These are phyloP conservation scores for Lamellibrachia luymesi DNA, from an alignment of 1,140 invertebrate genomes.

Conservation along the genomic window DNA sequence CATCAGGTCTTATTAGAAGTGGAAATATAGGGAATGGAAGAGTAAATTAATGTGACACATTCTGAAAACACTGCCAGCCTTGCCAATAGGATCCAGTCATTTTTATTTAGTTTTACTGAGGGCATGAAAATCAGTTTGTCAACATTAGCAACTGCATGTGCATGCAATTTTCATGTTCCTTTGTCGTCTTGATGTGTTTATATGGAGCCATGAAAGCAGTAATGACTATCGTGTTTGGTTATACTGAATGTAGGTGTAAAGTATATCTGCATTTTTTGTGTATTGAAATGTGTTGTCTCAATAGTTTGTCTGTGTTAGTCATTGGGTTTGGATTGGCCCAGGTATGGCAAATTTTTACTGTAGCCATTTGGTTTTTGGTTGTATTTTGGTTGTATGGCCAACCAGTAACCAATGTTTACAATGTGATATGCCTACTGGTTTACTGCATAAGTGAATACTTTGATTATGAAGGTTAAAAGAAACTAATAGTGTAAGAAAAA, in stretches of 20 bases:
- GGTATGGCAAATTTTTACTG: neutral
- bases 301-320: neutral
- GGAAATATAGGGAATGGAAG: neutral
- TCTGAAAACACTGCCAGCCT: neutral
- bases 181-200: neutral
- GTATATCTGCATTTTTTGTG: neutral
- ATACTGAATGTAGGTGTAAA: neutral
- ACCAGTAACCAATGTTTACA: neutral
- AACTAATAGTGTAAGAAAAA: neutral
- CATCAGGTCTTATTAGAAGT: neutral
- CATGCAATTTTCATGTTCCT: neutral
- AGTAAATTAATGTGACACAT: neutral
- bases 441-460: too few species aligned
- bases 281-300: neutral
- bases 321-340: neutral
- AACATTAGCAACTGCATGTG: neutral
- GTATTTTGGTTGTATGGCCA: neutral
- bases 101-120: neutral
- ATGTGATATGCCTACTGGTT: neutral
- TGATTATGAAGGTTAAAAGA: neutral
- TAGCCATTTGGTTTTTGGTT: neutral
- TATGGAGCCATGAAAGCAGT: neutral
- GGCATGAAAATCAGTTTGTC: neutral
- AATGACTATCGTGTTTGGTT: neutral
- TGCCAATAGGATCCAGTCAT: neutral